Evolutionary conservation across 1,140 invertebrate genomes (phyloP).

Genomic region (Sminthurinus signatus): DNA sequence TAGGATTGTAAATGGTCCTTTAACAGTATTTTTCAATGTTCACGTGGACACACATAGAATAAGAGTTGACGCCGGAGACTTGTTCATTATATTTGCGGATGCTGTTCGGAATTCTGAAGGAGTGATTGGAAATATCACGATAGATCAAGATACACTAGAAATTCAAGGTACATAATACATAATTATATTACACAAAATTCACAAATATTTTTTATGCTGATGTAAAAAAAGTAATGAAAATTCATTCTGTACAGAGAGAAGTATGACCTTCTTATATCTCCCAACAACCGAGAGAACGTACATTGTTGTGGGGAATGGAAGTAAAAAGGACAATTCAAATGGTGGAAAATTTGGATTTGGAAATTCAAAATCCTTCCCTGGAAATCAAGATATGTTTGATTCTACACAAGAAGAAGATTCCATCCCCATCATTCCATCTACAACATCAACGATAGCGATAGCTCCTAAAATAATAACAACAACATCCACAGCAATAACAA

Average conservation of each 20-base stretch:
- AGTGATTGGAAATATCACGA: conserved; percentile 29
- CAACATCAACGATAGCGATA: background rate
- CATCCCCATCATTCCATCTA: background rate
- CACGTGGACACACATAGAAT: conserved; percentile 40
- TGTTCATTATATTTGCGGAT: conserved; percentile 39
- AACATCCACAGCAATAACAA: background rate
- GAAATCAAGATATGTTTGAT: conserved; percentile 9
- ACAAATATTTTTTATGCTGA: background rate
- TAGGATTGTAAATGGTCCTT: conserved; percentile 31
- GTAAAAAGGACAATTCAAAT: background rate
- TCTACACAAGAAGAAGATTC: background rate
- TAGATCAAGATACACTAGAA: conserved; percentile 39
- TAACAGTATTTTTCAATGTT: conserved; percentile 40
- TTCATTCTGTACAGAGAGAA: conserved; percentile 27
- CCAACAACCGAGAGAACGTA: conserved; percentile 39
- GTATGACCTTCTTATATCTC: conserved; percentile 38
- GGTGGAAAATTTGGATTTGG: too few relatives aligned
- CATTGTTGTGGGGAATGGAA: conserved; percentile 15
- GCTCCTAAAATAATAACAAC: background rate
- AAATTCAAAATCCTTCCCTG: background rate
- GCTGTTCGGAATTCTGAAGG: conserved; percentile 32
- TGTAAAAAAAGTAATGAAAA: background rate
- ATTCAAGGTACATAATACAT: conserved; percentile 32
- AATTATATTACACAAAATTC: background rate
- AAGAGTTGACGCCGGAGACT: conserved; percentile 38